Base-by-base conservation (phyloP, 2,797 vertebrate species). In the Apodemus agrarius region DNA sequence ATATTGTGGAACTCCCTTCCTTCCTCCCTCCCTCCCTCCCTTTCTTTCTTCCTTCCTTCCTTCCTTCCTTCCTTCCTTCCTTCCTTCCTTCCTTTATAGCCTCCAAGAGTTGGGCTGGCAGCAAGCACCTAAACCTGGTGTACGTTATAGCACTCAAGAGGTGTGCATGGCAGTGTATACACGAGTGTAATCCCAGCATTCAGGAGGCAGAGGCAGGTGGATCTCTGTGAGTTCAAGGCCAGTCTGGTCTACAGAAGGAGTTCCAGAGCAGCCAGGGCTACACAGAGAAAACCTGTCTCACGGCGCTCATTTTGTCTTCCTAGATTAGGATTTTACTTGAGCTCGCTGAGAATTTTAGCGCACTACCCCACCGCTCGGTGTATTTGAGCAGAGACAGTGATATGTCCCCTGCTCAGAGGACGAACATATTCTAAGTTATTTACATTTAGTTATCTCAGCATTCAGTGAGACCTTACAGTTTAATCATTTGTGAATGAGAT, bases 91-190 rank as follows among this genome's bases (percentile, higher is more conserved):
- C n/a, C n/a, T n/a, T n/a, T n/a, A n/a, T n/a, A n/a, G n/a, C 14
- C 34, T 57, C 34, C 3, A 22, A 69, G 76, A 31, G 46, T 37
- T 90, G 61, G 61, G 46, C 54, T 40, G 46, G 78, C 34, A 65
- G 76, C 29, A 75, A 43, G 75, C 31, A 67, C 46, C 61, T n/a
- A 57, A 17, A 19, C 63, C 26, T 67, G 24, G 49, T 57, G 12
- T 21, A 57, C 61, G 91, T 94, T 91, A 52, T 59, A 92, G 67
- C 31, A 93, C 49, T 94, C 69, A 29, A 69, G 61, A 92, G 76
- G 26, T 74, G 52, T 1, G n/a, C 89, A 72, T 34, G 72, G 26
- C 63, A 34, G 74, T 3, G 9, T n/a, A 40, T 6, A 11, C 40
- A 26, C 6, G 22, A 13, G 0, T 76, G 2, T 76, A 26, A 46